phyloP scores from a whole-genome alignment of 1,140 invertebrate genomes.

The Battus philenor region DNA sequence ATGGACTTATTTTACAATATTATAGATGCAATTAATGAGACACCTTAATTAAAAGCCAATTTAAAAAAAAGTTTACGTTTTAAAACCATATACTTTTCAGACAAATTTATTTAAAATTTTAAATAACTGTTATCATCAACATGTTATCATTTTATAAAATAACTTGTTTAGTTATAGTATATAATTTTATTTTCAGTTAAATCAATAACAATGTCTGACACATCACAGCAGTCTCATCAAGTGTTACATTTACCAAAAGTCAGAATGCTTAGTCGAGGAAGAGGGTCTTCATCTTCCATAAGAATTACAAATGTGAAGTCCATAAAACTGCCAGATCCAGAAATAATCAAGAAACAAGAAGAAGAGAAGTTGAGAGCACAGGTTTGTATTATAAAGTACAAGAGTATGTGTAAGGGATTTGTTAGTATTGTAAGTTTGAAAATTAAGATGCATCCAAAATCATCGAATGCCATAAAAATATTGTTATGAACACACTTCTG shows the following conservation, averaged over 20 bases:
- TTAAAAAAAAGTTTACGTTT: too few species aligned
- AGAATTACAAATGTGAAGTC: constrained; percentile 62
- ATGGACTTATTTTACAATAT: too few species aligned
- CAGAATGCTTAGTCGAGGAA: constrained; percentile 48
- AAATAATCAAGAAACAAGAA: constrained; percentile 51
- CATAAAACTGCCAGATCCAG: constrained; percentile 51
- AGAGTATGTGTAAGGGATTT: neutral
- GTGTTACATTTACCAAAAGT: constrained; percentile 49
- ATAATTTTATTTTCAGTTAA: constrained; percentile 41
- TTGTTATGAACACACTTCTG: too few species aligned
- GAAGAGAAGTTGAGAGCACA: constrained; percentile 62
- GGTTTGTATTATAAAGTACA: constrained; percentile 29
- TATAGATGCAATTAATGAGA: too few species aligned
- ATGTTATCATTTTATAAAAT: too few species aligned
- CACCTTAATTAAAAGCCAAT: too few species aligned
- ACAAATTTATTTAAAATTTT: too few species aligned
- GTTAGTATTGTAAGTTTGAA: neutral
- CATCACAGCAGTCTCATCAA: constrained; percentile 32
- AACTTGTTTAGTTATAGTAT: too few species aligned
- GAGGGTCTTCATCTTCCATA: constrained; percentile 26
- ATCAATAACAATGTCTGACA: constrained; percentile 17
- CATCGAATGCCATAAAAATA: too few species aligned
- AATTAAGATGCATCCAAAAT: too few species aligned
- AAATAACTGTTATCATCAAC: too few species aligned
- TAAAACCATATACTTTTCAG: too few species aligned